These are phyloP conservation scores for Enteromius argenteus DNA, from an alignment of 2,797 vertebrate genomes.

Conservation along the genomic window DNA sequence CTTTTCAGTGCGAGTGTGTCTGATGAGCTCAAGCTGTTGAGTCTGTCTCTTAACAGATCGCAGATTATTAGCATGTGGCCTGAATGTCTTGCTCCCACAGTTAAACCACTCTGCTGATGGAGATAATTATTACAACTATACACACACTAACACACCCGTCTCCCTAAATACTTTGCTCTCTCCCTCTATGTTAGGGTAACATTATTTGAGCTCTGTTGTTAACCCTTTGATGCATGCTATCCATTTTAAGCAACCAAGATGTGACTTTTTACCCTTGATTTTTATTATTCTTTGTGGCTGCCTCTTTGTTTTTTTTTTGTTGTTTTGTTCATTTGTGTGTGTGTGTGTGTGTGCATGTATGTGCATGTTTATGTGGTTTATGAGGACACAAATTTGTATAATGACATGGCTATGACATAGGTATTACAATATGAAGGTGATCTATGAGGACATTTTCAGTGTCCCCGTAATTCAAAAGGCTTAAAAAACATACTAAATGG, in stretches of 20 bases:
- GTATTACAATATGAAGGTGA: too few species aligned
- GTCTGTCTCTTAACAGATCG: conserved; percentile 48
- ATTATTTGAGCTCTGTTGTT: background rate
- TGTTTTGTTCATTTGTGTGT: too few species aligned
- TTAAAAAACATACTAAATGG: too few species aligned
- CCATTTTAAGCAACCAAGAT: background rate
- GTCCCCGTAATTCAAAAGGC: too few species aligned
- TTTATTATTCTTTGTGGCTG: background rate
- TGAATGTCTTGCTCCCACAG: conserved; percentile 39
- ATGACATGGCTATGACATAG: too few species aligned
- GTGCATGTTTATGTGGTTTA: too few species aligned
- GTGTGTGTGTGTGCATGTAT: too few species aligned
- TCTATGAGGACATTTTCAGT: too few species aligned
- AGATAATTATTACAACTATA: conserved; percentile 38
- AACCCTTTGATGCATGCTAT: background rate
- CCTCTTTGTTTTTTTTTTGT: background rate
- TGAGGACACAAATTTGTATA: too few species aligned
- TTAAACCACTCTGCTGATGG: conserved; percentile 41
- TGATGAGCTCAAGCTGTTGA: conserved; percentile 53
- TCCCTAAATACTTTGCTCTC: conserved; percentile 17
- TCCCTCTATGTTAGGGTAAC: conserved; percentile 7
- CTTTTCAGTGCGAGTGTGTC: conserved; percentile 26
- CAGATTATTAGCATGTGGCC: conserved; percentile 46
- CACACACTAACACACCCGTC: conserved; percentile 27
- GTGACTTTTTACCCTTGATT: background rate